Base-by-base conservation (phyloP, 2,797 vertebrate genomes). In the Aplochiton taeniatus region DNA sequence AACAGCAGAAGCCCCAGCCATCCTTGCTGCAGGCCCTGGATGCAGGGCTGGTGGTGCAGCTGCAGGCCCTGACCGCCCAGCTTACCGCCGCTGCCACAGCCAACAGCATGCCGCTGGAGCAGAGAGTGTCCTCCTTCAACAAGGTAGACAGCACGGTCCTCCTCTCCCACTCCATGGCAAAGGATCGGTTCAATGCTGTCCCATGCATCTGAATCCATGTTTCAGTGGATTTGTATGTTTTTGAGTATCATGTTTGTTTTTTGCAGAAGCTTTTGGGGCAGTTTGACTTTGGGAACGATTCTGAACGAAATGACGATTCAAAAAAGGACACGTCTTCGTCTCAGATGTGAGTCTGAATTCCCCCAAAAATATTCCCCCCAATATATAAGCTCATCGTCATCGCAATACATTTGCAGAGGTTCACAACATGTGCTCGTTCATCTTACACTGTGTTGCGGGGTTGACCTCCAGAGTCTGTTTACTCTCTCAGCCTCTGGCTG, bases 1-100 rank as follows among this genome's bases (percentile, higher is more conserved):
- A 99, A 73, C 98, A 99, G 83, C 98, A 99, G 89, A 99, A 99
- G 85, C 97, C 97, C 7, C 98, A 99, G 69, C 97, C 97, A 0
- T 98, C 97, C 1, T 90, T 99, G 54, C 93, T 99, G 66, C 98
- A 99, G 86, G 96, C 97, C 9, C 83, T 99, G 79, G 98, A 99
- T 54, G 97, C 98, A 0, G 97, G 97, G 66, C 93, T 99, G 0
- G 97, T 99, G 0, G 98, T 99, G 61, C 98, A 99, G 82, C 86
- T 99, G 20, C 98, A 99, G 88, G 98, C 98, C 4, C 92, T 99
- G 47, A 99, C 98, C 0, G 98, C 98, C 59, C 98, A 99, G 43
- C 96, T 99, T 42, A 99, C 98, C 5, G 98, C 98, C 0, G 97
- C 98, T 0, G 96, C 98, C 0, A 94, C 96, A 11, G 94, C 94